Evolutionary conservation across 2,797 vertebrate genomes (phyloP).

Genomic region (Pipistrellus kuhlii): DNA sequence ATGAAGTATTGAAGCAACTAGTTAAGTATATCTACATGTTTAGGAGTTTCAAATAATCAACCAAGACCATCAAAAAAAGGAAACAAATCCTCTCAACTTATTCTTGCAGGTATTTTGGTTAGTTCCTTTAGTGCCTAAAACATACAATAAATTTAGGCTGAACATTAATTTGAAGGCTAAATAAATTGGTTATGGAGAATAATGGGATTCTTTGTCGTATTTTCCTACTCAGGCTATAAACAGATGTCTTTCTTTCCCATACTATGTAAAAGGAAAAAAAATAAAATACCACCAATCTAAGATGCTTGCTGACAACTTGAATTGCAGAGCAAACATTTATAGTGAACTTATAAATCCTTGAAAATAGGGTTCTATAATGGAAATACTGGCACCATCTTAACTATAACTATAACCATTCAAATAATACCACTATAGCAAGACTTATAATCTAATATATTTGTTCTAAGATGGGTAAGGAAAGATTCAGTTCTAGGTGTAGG

Average conservation of each 20-base stretch:
- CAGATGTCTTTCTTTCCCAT: constrained; percentile 46
- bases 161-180: constrained; percentile 60
- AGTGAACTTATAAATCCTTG: constrained; percentile 80
- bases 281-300: constrained; percentile 56
- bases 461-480: constrained; percentile 70
- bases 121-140: not conserved
- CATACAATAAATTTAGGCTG: not conserved
- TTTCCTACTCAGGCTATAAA: constrained; percentile 52
- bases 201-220: not conserved
- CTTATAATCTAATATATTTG: constrained; percentile 82
- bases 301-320: constrained; percentile 44
- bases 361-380: constrained; percentile 78
- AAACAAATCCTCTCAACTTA: not conserved
- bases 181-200: constrained; percentile 50
- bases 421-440: constrained; percentile 77
- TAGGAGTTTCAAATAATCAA: constrained; percentile 29
- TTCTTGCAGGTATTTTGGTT: not conserved
- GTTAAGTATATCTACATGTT: not conserved
- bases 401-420: constrained; percentile 78
- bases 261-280: constrained; percentile 54
- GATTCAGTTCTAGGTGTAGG: constrained; percentile 70
- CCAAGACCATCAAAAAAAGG: constrained; percentile 23
- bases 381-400: constrained; percentile 82
- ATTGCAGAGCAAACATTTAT: constrained; percentile 67
- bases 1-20: not conserved